phyloP scores from a whole-genome alignment of 2,888 invertebrate genomes.

The Cylindroiulus punctatus region DNA sequence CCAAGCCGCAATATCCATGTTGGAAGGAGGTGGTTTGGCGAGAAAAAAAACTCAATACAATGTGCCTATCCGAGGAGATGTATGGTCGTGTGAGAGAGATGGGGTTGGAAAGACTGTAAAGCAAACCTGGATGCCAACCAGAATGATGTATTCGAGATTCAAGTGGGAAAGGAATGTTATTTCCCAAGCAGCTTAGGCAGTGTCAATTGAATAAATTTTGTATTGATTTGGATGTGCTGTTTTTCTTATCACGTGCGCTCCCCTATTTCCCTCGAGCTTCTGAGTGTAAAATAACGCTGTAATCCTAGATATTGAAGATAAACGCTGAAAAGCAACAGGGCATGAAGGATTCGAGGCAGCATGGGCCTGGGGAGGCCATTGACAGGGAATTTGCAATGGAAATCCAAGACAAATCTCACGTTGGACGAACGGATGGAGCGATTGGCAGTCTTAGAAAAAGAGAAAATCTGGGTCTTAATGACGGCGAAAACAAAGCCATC shows the following conservation, averaged over 20 bases:
- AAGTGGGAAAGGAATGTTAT: slow-evolving; percentile 51
- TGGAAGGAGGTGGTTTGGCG: neutral
- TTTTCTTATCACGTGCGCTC: slow-evolving; percentile 43
- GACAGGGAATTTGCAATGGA: slow-evolving; percentile 13
- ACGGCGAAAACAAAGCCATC: neutral
- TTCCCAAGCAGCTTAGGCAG: slow-evolving; percentile 51
- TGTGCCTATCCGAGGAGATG: neutral
- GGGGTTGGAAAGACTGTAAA: slow-evolving; percentile 43
- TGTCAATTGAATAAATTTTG: slow-evolving; percentile 51
- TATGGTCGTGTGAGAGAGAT: neutral
- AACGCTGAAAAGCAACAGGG: slow-evolving; percentile 48
- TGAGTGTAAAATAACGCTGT: slow-evolving; percentile 52
- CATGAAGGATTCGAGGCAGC: slow-evolving; percentile 33
- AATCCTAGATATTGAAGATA: slow-evolving; percentile 50
- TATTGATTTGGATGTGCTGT: slow-evolving; percentile 50
- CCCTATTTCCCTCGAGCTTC: slow-evolving; percentile 45
- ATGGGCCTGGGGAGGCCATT: neutral
- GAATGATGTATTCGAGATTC: slow-evolving; percentile 47
- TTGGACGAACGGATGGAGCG: neutral
- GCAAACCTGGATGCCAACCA: slow-evolving; percentile 43
- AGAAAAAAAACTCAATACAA: slow-evolving; percentile 6
- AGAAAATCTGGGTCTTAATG: neutral
- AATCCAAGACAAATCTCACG: neutral
- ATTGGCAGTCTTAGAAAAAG: neutral
- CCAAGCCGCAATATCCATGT: neutral